Base-by-base conservation (phyloP, 2,113 vertebrate genomes). In the Miniopterus natalensis region DNA sequence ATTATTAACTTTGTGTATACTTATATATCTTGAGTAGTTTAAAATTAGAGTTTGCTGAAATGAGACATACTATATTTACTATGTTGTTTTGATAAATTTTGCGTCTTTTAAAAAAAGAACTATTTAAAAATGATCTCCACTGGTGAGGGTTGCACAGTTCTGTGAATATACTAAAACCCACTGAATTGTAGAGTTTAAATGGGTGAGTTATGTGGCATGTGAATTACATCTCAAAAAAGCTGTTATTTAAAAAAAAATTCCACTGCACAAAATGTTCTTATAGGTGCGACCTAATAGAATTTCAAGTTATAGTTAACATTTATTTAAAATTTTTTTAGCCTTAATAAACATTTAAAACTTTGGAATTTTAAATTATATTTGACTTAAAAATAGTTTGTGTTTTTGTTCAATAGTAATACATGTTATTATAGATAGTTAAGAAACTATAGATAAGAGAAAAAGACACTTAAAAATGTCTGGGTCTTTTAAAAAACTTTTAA, bases 301-400 rank as follows among this genome's bases (percentile, higher is more conserved):
- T 97, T 80, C 42, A 42, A 49, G 89, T 97, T 97, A 29, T 93
- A 95, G 84, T 96, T 71, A 70, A 57, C 85, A 88, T 47, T 49
- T 23, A 0, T 94, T 85, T 65, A n/a, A 84, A 94, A 85, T 42
- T 55, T 63, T 94, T 20, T 77, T 96, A 59, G 9, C 11, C 57
- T 71, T 75, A 94, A 92, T 89, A 90, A 95, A 68, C 3, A 14
- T 65, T 86, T 84, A 81, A 73, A 92, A 21, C n/a, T 93, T 94
- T 95, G 47, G 89, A 95, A 87, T 49, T 91, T 63, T 25, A 85
- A 96, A 83, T 94, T 95, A 63, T 42, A 11, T 92, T 21, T 94
- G 83, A 42, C 88, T 92, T 75, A 84, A 94, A 77, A 90, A 61
- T 86, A 92, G 77, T 53, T 95, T 89, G 57, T 94, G 8, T 87